Percentiles rank a stretch among this genome's conserved stretches.
These are phyloP conservation scores for Trichonephila clavata DNA, from an alignment of 1,140 invertebrate genomes.

Conservation along the genomic window DNA sequence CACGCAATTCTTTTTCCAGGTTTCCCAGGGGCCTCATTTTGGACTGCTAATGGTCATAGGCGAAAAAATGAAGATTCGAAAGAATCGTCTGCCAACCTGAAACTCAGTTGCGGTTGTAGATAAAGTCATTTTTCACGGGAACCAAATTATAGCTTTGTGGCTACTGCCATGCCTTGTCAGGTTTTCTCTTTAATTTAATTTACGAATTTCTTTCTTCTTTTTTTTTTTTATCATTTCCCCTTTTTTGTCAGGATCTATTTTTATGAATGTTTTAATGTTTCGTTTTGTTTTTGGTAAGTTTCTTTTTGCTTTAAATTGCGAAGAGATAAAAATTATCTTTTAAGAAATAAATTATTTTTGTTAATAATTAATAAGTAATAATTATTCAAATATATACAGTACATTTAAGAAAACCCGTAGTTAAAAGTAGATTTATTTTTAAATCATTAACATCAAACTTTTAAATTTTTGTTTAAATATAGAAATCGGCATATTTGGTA, in stretches of 20 bases:
- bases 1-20: background rate
- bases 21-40: conserved; percentile 48
- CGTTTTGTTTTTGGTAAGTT: background rate
- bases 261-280: conserved; percentile 25
- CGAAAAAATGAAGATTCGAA: conserved; percentile 2
- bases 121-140: conserved; percentile 39
- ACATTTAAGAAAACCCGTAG: no score
- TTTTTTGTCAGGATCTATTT: background rate
- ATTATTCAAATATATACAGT: no score
- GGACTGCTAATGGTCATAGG: conserved; percentile 37
- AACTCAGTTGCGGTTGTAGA: conserved; percentile 25
- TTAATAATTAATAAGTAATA: no score
- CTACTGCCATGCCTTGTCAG: background rate
- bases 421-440: no score
- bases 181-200: conserved; percentile 45
- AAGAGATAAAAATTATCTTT: background rate
- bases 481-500: no score
- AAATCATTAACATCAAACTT: no score
- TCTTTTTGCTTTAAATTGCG: background rate
- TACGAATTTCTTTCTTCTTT: background rate
- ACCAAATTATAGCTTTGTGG: background rate
- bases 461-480: no score
- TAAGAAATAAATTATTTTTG: no score
- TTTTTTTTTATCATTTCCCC: no score
- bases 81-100: conserved; percentile 57